A percentile compares a stretch with the other conserved stretches of the same genome.
Evolutionary conservation across 35 echinoderm and acorn worm genomes (phyloP).

Genomic region (Ophioderma brevispina): DNA sequence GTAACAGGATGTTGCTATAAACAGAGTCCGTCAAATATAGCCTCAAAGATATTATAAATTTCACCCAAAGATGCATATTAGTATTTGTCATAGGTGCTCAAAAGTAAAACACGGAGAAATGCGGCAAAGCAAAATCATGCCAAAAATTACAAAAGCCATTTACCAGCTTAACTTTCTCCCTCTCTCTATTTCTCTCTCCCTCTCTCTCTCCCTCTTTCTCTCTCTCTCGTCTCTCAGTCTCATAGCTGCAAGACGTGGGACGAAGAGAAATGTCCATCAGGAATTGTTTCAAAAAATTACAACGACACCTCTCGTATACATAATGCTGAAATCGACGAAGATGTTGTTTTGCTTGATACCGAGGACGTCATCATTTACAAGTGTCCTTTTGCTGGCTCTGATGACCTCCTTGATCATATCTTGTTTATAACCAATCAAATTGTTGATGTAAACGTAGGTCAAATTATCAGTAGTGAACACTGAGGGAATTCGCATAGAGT

Average conservation of each 20-base stretch:
- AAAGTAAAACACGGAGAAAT: too few species aligned
- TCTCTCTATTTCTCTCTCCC: too few species aligned
- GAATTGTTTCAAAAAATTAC: background rate
- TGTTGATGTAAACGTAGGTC: background rate
- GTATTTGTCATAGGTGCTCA: too few species aligned
- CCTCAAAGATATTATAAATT: too few species aligned
- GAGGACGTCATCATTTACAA: background rate
- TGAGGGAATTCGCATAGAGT: background rate
- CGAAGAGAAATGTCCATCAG: background rate
- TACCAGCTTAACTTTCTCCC: too few species aligned
- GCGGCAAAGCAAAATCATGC: too few species aligned
- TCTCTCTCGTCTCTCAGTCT: too few species aligned
- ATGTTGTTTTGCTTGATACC: background rate
- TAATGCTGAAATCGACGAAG: background rate
- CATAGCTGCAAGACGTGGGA: background rate
- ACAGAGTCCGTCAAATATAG: too few species aligned
- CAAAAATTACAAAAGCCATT: too few species aligned
- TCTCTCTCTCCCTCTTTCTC: too few species aligned
- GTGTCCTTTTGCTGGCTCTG: background rate
- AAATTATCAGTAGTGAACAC: background rate
- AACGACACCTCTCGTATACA: background rate
- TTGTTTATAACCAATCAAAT: background rate
- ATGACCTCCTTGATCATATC: background rate
- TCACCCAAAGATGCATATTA: too few species aligned
- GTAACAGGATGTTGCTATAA: too few species aligned